Evolutionary conservation across 2,797 vertebrate species (phyloP).

Genomic region (Ambastaia sidthimunki): DNA sequence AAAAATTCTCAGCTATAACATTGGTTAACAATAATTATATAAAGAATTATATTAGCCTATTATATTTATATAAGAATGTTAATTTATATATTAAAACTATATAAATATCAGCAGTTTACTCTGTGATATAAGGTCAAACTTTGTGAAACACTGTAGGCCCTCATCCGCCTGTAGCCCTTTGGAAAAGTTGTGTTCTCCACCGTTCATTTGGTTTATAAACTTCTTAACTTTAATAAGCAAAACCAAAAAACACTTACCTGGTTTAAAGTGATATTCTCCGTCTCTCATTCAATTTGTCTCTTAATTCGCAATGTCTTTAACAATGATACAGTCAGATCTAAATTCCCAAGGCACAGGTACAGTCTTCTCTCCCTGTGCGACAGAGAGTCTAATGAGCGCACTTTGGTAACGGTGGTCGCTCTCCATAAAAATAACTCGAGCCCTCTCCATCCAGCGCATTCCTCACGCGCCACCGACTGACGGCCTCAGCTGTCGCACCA

Average conservation of each 20-base stretch:
- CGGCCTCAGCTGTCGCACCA: conserved; percentile 86
- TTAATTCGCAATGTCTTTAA: conserved; percentile 12
- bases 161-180: background rate
- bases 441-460: conserved; percentile 84
- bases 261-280: conserved; percentile 45
- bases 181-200: background rate
- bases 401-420: conserved; percentile 72
- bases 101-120: background rate
- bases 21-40: background rate
- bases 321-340: conserved; percentile 31
- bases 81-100: too few relatives aligned
- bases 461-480: conserved; percentile 80
- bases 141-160: background rate
- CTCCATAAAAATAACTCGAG: conserved; percentile 95
- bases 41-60: too few relatives aligned
- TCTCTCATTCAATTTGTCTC: conserved; percentile 55
- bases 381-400: conserved; percentile 76
- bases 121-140: background rate
- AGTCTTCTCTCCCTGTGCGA: conserved; percentile 45
- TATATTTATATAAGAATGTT: too few relatives aligned
- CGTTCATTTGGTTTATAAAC: background rate
- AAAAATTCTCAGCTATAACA: background rate
- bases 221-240: background rate
- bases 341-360: conserved; percentile 54
- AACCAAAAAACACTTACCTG: conserved; percentile 63